Evolutionary conservation across 2,888 invertebrate species (phyloP), one percentile per base, ranked within the genome.

Genomic region (Emmelina monodactyla): DNA sequence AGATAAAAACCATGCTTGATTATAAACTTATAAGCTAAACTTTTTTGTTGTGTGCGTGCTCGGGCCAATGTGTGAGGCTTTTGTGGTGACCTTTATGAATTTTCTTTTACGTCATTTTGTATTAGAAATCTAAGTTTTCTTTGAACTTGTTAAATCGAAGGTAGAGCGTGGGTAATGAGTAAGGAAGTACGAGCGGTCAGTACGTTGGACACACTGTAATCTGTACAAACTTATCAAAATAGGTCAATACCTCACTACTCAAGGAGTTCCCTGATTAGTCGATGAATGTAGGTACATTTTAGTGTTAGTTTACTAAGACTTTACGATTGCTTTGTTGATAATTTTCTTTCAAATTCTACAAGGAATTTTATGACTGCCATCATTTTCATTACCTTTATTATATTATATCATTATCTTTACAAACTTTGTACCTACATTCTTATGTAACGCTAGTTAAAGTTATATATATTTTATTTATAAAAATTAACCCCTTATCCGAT

Each of bases 1-100:
- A 75, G 78, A 79, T 79, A 79, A 78, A 78, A 78, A 78, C 78
- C 65, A 60, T 63, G 70, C 66, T 73, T 78, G 72, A 78, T 76
- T 79, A 78, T 76, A 76, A 79, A 76, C 75, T 78, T 78, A 76
- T 76, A 72, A 76, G 78, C 71, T 76, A 70, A 71, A 73, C 70
- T 75, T 79, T 72, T 76, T 70, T 63, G 53, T 62, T 46, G 73
- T 73, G 78, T 76, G 78, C 62, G 75, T 72, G 62, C 50, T 56
- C 54, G 56, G 28, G 56, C 52, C 55, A 47, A 65, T 71, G 71
- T 66, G 53, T 50, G 58, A 62, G 67, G 69, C 65, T 73, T 58
- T 71, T 65, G 64, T 66, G 55, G 58, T 63, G 63, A 69, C 69
- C 70, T 69, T 68, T 67, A 62, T 54, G 62, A 69, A 62, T 71